These are phyloP conservation scores for Loris lydekkerianus DNA, from an alignment of 2,797 vertebrate genomes.

Conservation along the genomic window DNA sequence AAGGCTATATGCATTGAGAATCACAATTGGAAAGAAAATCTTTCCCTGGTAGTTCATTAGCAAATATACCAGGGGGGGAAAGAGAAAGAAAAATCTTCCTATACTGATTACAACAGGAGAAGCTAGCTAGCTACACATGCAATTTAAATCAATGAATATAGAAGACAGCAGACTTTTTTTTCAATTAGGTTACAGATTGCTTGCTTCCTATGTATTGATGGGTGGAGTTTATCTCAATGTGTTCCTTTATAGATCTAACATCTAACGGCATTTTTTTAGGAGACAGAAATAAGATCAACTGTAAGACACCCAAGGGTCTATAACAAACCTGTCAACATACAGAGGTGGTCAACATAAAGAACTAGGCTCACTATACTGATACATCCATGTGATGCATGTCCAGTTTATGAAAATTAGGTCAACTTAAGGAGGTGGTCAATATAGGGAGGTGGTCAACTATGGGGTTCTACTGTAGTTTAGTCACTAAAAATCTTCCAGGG, in stretches of 20 bases:
- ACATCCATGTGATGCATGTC: too few relatives aligned
- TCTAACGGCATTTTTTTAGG: conserved; percentile 41
- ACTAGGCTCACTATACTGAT: too few relatives aligned
- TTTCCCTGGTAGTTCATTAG: background rate
- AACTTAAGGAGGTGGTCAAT: too few relatives aligned
- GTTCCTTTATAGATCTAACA: conserved; percentile 42
- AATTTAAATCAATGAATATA: conserved; percentile 24
- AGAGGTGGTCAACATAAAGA: too few relatives aligned
- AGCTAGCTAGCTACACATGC: background rate
- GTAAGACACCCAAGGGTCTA: too few relatives aligned
- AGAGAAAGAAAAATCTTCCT: background rate
- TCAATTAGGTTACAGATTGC: conserved; percentile 74
- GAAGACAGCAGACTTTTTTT: background rate
- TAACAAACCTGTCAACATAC: too few relatives aligned
- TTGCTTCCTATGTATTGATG: conserved; percentile 72
- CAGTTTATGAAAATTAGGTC: too few relatives aligned
- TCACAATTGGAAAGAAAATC: conserved; percentile 18
- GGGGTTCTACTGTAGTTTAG: background rate
- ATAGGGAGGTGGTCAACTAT: too few relatives aligned
- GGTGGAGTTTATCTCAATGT: conserved; percentile 35
- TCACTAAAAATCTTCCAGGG: conserved; percentile 28
- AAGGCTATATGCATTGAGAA: background rate
- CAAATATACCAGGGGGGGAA: too few relatives aligned
- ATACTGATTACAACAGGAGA: conserved; percentile 15
- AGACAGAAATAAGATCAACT: conserved; percentile 76